These are phyloP conservation scores for Diprion similis DNA, from an alignment of 1,140 invertebrate species.

Conservation along the genomic window DNA sequence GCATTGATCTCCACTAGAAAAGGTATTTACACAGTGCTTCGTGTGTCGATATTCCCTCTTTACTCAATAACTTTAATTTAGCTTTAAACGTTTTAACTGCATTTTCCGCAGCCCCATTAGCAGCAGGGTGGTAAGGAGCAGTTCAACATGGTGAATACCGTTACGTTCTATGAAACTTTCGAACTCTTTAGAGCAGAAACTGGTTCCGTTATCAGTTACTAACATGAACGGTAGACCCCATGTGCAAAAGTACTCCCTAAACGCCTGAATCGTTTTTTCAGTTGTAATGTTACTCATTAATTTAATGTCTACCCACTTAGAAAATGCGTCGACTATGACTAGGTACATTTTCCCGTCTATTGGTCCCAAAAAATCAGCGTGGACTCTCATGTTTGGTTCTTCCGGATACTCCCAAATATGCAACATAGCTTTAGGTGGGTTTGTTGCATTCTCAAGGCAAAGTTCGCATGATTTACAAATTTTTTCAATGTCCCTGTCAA, in stretches of 20 bases:
- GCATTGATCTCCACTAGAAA: slow-evolving; percentile 25
- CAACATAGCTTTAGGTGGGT: slow-evolving; percentile 24
- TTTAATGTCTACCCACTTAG: slow-evolving; percentile 40
- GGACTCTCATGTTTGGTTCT: too few relatives aligned
- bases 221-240: slow-evolving; percentile 32
- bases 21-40: slow-evolving; percentile 27
- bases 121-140: slow-evolving; percentile 30
- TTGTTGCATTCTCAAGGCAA: slow-evolving; percentile 22
- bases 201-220: slow-evolving; percentile 32
- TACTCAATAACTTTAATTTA: slow-evolving; percentile 26
- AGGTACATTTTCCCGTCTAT: slow-evolving; percentile 39
- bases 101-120: slow-evolving; percentile 29
- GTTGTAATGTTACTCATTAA: slow-evolving; percentile 34
- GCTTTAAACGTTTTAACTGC: slow-evolving; percentile 26
- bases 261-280: slow-evolving; percentile 27
- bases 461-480: slow-evolving; percentile 18
- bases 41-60: background rate
- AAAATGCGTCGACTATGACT: slow-evolving; percentile 38
- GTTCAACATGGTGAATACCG: slow-evolving; percentile 25
- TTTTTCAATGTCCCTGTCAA: slow-evolving; percentile 22
- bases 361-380: slow-evolving; percentile 45
- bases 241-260: slow-evolving; percentile 32
- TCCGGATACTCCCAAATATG: slow-evolving; percentile 40
- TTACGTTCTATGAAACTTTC: slow-evolving; percentile 23
- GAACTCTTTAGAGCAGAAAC: slow-evolving; percentile 24